phyloP scores from a whole-genome alignment of 2,113 vertebrate species.

The Psilopsiagon aurifrons region DNA sequence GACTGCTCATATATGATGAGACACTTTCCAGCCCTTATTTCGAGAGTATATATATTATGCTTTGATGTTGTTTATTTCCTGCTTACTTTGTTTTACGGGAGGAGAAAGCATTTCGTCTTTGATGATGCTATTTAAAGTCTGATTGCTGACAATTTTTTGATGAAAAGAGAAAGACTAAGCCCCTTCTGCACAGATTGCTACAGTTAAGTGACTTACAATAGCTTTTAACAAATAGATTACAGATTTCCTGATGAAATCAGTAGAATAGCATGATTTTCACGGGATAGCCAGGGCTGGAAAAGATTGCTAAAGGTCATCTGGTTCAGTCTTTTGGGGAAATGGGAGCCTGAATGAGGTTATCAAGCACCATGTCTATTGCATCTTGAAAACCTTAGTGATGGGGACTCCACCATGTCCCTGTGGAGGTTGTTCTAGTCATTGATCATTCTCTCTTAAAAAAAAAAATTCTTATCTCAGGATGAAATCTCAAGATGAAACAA shows the following conservation, averaged over 20 bases:
- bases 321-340: neutral
- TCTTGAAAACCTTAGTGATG: neutral
- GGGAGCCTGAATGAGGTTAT: neutral
- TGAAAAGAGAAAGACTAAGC: neutral
- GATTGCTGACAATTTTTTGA: neutral
- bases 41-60: neutral
- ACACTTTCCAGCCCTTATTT: neutral
- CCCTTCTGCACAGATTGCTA: neutral
- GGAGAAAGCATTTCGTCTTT: neutral
- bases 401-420: neutral
- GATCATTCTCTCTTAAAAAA: neutral
- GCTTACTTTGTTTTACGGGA: neutral
- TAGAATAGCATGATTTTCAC: neutral
- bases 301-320: neutral
- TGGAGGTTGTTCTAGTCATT: neutral
- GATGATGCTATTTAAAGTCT: neutral
- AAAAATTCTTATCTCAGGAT: neutral
- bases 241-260: neutral
- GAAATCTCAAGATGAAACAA: neutral
- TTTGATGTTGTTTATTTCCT: neutral
- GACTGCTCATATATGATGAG: neutral
- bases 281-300: neutral
- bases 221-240: neutral
- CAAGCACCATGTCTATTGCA: accelerated
- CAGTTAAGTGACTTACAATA: neutral